Evolutionary conservation across 1,140 invertebrate species (phyloP).

Genomic region (Drosophila lowei): DNA sequence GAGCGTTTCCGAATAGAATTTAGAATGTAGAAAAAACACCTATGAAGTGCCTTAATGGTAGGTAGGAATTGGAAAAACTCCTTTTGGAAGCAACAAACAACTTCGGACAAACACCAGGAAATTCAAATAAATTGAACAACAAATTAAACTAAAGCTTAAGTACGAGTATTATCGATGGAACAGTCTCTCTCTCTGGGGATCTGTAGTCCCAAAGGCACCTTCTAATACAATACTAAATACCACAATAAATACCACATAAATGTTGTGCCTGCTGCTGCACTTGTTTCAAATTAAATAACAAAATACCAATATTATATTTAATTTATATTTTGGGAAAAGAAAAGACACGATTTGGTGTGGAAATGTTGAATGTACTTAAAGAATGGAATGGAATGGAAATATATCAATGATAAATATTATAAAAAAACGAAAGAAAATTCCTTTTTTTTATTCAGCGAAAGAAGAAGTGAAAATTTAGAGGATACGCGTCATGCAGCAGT

Average conservation of each 20-base stretch:
- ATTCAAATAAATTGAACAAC: too few species aligned
- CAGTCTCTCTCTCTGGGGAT: conserved; percentile 15
- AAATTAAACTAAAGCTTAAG: conserved; percentile 41
- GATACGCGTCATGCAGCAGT: too few species aligned
- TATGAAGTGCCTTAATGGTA: conserved; percentile 57
- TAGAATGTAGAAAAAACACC: conserved; percentile 28
- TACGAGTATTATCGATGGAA: conserved; percentile 23
- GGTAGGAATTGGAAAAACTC: conserved; percentile 54
- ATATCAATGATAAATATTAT: conserved; percentile 13
- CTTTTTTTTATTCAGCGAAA: too few species aligned
- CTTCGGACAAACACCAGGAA: not conserved
- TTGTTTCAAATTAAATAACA: conserved; percentile 35
- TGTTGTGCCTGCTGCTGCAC: conserved; percentile 38
- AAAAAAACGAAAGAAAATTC: not conserved
- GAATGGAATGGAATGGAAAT: conserved; percentile 24
- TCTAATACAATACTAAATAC: conserved; percentile 36
- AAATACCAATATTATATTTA: conserved; percentile 31
- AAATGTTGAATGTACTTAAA: conserved; percentile 34
- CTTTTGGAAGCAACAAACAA: conserved; percentile 30
- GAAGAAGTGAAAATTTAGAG: too few species aligned
- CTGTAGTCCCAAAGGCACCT: conserved; percentile 27
- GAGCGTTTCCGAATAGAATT: conserved; percentile 33
- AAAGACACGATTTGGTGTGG: conserved; percentile 18
- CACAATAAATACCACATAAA: conserved; percentile 43
- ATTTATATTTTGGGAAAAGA: conserved; percentile 5